phyloP scores from a whole-genome alignment of 2,113 vertebrate genomes.

The Myrmecobius fasciatus region DNA sequence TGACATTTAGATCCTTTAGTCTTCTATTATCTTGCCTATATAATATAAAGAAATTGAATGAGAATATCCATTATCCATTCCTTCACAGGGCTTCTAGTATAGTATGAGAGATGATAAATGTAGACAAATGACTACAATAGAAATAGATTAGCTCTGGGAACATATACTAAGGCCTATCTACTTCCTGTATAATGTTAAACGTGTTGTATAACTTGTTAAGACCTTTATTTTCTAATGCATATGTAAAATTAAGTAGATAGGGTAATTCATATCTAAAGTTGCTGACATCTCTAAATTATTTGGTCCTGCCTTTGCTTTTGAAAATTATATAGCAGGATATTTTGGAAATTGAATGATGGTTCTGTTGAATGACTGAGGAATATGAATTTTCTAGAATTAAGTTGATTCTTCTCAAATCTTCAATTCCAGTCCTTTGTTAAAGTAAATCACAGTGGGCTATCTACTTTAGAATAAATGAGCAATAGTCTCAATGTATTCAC shows the following conservation, averaged over 20 bases:
- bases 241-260: not conserved
- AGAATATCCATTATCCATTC: not conserved
- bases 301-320: not conserved
- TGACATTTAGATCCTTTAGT: not conserved
- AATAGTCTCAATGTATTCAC: not conserved
- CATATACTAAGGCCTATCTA: not conserved
- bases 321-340: not conserved
- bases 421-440: not conserved
- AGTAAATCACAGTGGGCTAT: not conserved
- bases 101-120: not conserved
- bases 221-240: not conserved
- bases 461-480: not conserved
- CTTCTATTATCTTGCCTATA: not conserved
- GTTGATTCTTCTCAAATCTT: not conserved
- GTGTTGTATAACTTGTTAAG: not conserved
- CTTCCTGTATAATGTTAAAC: not conserved
- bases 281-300: not conserved
- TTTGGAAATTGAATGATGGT: not conserved
- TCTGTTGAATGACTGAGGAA: not conserved
- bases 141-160: not conserved
- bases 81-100: not conserved
- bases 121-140: not conserved
- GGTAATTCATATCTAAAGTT: not conserved
- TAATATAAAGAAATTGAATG: not conserved
- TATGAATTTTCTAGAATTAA: not conserved